These are phyloP conservation scores for Drosophila dunni DNA, from an alignment of 1,140 invertebrate species.

Conservation along the genomic window DNA sequence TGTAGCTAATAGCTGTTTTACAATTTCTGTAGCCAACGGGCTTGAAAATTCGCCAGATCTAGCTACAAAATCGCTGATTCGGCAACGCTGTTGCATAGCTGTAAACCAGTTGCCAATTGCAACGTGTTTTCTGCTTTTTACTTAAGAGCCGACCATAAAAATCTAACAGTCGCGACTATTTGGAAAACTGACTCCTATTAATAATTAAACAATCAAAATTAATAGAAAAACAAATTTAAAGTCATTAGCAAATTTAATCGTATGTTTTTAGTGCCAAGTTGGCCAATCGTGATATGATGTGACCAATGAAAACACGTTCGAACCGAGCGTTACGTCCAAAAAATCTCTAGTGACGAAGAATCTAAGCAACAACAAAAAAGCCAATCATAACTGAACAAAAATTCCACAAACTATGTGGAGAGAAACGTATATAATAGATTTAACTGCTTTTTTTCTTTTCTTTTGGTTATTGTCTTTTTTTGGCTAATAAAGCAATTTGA, in stretches of 20 bases:
- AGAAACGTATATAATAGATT: slow-evolving; percentile 58
- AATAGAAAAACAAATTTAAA: slow-evolving; percentile 10
- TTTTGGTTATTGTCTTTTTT: slow-evolving; percentile 49
- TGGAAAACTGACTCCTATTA: slow-evolving; percentile 4
- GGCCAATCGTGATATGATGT: slow-evolving; percentile 26
- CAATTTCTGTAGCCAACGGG: too few species aligned
- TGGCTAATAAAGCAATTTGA: slow-evolving; percentile 79
- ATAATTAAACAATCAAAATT: slow-evolving; percentile 13
- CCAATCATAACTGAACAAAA: slow-evolving; percentile 45
- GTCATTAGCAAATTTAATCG: neutral
- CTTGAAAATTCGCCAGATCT: too few species aligned
- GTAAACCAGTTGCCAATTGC: slow-evolving; percentile 82
- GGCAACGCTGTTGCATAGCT: slow-evolving; percentile 81
- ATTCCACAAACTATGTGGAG: slow-evolving; percentile 47
- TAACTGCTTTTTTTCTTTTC: slow-evolving; percentile 45
- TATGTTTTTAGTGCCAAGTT: slow-evolving; percentile 50
- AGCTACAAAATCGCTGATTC: too few species aligned
- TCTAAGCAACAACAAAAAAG: slow-evolving; percentile 38
- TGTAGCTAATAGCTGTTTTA: too few species aligned
- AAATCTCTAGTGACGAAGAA: slow-evolving; percentile 49
- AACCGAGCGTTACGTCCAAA: slow-evolving; percentile 52
- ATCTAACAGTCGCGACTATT: slow-evolving; percentile 37
- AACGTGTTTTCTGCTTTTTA: slow-evolving; percentile 63
- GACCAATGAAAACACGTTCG: slow-evolving; percentile 64
- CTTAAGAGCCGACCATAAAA: slow-evolving; percentile 53